A percentile compares a stretch with the other conserved stretches of the same genome.
Conservation (phyloP, 2,888 invertebrate genomes). For the Hyppa rectilinea region DNA sequence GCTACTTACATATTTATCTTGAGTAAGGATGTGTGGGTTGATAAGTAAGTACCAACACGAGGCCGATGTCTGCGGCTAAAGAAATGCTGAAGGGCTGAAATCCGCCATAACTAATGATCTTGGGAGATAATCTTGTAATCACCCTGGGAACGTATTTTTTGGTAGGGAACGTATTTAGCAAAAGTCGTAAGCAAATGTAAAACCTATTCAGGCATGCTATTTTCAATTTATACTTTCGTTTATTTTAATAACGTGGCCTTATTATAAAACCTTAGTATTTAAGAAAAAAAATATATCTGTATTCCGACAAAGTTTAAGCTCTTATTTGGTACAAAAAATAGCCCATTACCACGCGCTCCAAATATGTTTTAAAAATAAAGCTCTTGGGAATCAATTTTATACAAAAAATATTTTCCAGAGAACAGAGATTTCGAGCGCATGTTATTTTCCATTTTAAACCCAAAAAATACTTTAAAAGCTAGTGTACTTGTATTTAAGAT, state of each 20-base stretch:
- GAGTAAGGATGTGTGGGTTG: background rate
- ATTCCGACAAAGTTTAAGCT: background rate
- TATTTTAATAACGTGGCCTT: background rate
- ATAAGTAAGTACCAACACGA: background rate
- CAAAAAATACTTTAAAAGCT: background rate
- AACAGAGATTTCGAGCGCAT: no score
- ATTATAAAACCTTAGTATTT: no score
- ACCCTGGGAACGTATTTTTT: constrained; percentile 26
- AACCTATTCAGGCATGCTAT: background rate
- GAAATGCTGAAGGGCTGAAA: constrained; percentile 19
- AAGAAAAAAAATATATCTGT: no score
- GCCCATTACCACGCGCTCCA: no score
- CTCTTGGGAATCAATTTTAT: no score
- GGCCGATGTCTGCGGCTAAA: constrained; percentile 16
- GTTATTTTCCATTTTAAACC: no score
- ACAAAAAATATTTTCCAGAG: no score
- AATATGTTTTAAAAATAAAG: no score
- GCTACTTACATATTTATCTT: background rate
- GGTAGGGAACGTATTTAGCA: background rate
- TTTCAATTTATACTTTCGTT: background rate
- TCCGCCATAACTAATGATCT: constrained; percentile 52
- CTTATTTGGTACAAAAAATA: background rate
- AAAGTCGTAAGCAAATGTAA: background rate
- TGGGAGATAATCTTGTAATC: constrained; percentile 42
- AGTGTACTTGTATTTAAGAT: background rate